These are phyloP conservation scores for Pheosia tremula DNA, from an alignment of 2,888 invertebrate genomes.

Conservation along the genomic window DNA sequence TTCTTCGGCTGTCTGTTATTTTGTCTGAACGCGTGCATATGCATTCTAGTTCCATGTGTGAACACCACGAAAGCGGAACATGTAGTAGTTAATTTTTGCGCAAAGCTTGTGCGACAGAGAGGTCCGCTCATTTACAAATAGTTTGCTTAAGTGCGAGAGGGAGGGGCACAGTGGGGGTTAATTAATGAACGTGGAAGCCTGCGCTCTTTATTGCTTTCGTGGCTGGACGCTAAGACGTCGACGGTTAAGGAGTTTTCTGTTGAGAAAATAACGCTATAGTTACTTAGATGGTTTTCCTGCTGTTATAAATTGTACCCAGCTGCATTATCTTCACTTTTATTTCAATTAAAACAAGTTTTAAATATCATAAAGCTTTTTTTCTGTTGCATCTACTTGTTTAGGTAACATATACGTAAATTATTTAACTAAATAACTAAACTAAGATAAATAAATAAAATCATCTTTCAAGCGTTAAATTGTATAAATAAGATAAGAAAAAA, in stretches of 20 bases:
- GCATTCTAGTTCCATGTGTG: constrained; percentile 77
- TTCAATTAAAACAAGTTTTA: not conserved
- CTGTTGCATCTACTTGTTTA: too few relatives aligned
- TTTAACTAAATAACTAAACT: too few relatives aligned
- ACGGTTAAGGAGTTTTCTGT: constrained; percentile 80
- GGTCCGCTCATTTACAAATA: constrained; percentile 79
- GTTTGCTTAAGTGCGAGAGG: constrained; percentile 69
- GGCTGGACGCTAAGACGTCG: constrained; percentile 82
- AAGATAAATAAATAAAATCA: too few relatives aligned
- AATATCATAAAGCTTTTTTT: not conserved
- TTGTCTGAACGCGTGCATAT: constrained; percentile 66
- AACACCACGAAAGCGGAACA: constrained; percentile 70
- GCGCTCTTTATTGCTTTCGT: constrained; percentile 85
- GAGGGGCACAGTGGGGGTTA: constrained; percentile 76
- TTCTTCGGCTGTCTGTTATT: constrained; percentile 52
- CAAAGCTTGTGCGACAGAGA: constrained; percentile 81
- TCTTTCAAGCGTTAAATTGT: too few relatives aligned
- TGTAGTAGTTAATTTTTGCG: constrained; percentile 85
- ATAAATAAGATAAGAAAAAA: too few relatives aligned
- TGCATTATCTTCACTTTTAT: not conserved
- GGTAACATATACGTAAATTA: too few relatives aligned
- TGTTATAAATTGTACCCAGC: not conserved
- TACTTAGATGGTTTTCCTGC: constrained; percentile 58
- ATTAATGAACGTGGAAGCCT: constrained; percentile 85
- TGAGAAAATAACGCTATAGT: constrained; percentile 70